These are phyloP conservation scores for Onthophagus taurus DNA, from an alignment of 1,140 invertebrate genomes.

Conservation along the genomic window DNA sequence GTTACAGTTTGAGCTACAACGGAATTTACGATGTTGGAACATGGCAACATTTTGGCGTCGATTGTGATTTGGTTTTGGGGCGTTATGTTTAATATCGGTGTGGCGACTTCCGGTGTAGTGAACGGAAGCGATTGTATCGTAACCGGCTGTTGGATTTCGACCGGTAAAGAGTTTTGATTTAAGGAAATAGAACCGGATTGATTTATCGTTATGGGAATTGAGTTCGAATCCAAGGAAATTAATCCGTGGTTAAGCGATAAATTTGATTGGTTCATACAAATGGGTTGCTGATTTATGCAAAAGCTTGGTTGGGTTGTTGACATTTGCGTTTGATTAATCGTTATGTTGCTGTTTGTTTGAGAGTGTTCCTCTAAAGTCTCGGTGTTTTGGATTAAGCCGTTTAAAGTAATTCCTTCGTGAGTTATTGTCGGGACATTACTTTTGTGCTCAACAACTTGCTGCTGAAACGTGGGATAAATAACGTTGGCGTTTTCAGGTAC, in stretches of 20 bases:
- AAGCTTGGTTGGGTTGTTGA: background rate
- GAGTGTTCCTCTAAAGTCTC: background rate
- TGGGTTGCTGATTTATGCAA: constrained; percentile 16
- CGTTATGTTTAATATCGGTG: constrained; percentile 23
- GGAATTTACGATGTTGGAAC: constrained; percentile 20
- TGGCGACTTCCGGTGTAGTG: constrained; percentile 14
- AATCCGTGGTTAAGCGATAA: constrained; percentile 11
- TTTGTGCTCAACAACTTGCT: constrained; percentile 20
- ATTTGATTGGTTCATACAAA: constrained; percentile 24
- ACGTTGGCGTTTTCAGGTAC: constrained; percentile 19
- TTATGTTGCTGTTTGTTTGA: constrained; percentile 8
- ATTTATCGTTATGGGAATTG: constrained; percentile 19
- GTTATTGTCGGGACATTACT: constrained; percentile 14
- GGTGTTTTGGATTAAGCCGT: constrained; percentile 2
- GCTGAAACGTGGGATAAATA: constrained; percentile 20
- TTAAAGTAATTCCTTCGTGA: constrained; percentile 14
- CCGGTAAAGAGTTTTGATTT: constrained; percentile 11
- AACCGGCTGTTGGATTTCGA: constrained; percentile 27
- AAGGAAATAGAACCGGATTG: constrained; percentile 14
- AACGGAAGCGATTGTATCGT: constrained; percentile 28
- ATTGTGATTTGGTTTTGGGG: constrained; percentile 24
- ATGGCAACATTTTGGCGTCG: constrained; percentile 23
- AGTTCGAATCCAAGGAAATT: constrained; percentile 9
- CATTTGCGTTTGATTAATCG: constrained; percentile 2
- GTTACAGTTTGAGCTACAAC: constrained; percentile 22